Evolutionary conservation across 2,888 invertebrate genomes (phyloP), one percentile per base, ranked within the genome.

Genomic region (Rhorus exstirpatorius): DNA sequence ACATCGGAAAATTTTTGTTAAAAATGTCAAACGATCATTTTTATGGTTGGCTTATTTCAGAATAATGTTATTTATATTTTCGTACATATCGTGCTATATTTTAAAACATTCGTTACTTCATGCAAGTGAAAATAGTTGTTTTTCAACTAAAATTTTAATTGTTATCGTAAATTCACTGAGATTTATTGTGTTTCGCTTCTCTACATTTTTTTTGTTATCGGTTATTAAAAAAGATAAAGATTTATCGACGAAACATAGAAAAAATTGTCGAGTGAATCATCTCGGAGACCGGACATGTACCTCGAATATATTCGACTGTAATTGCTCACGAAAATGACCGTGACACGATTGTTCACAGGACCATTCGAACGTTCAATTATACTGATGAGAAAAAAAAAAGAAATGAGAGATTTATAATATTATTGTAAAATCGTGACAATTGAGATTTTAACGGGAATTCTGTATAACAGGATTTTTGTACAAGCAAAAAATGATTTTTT

Each of bases 281-380:
- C 51, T 35, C 53, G 41, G 51, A 38, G 53, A 31, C 44, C 8
- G 38, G 24, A 14, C 24, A 53, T 65, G 10, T 17, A 61, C 24
- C 46, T 31, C 68, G 46, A 55, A 77, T 68, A 41, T 38, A 61
- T 81, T 38, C 53, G 46, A 72, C 19, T 53, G 53, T 44, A 74
- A 70, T 67, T 81, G 80, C 81, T 83, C 81, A 84, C 74, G 83
- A 41, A 72, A 81, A 65, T 74, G 87, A 79, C 87, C 87, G 76
- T 86, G 87, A 85, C 87, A 86, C 76, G 67, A 85, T 84, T 87
- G 86, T 79, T 85, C 84, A 84, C 78, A 74, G 86, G 83, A 85
- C 84, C 85, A 83, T 83, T 71, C 35, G 38, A 51, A 70, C 51
- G 51, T 26, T 71, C 21, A 58, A 31, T 35, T 67, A 21, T 24